Percentiles rank a stretch among this genome's conserved stretches.
phyloP scores from a whole-genome alignment of 2,888 invertebrate species.

The Elegia similella region DNA sequence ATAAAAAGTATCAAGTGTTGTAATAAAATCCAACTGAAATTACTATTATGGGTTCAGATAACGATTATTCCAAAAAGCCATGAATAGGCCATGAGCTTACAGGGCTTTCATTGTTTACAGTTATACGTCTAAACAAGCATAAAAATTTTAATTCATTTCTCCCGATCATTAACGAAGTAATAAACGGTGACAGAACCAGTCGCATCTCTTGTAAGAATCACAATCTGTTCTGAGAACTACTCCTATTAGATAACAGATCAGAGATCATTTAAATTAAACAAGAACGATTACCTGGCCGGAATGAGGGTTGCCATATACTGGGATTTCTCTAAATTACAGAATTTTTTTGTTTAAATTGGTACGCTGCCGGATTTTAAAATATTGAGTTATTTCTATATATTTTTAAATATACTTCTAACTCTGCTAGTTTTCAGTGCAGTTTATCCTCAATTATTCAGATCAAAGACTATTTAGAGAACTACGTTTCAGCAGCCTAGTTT shows the following conservation, averaged over 20 bases:
- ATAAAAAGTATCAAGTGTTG: not conserved
- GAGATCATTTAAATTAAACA: constrained; percentile 61
- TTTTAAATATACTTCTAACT: too few relatives aligned
- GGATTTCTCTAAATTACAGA: too few relatives aligned
- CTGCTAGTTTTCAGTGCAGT: too few relatives aligned
- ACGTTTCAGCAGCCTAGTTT: too few relatives aligned
- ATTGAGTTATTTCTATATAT: too few relatives aligned
- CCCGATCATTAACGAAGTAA: constrained; percentile 59
- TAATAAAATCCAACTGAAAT: not conserved
- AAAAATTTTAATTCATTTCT: constrained; percentile 49
- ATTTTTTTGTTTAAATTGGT: too few relatives aligned
- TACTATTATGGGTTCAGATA: not conserved
- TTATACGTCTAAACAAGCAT: constrained; percentile 29
- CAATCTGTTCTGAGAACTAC: constrained; percentile 63
- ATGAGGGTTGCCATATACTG: constrained; percentile 14
- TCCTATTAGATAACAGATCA: constrained; percentile 73
- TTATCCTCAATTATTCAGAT: too few relatives aligned
- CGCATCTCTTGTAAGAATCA: constrained; percentile 52
- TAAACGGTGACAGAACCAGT: constrained; percentile 55
- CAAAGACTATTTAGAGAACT: too few relatives aligned
- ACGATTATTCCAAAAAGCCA: constrained; percentile 19
- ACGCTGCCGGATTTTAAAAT: too few relatives aligned
- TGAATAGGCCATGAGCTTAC: constrained; percentile 13
- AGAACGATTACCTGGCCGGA: constrained; percentile 49
- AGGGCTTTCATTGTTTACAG: constrained; percentile 22